A percentile compares a stretch with the other conserved stretches of the same genome.
These are phyloP conservation scores for Tauraco erythrolophus DNA, from an alignment of 2,113 vertebrate genomes.

Conservation along the genomic window DNA sequence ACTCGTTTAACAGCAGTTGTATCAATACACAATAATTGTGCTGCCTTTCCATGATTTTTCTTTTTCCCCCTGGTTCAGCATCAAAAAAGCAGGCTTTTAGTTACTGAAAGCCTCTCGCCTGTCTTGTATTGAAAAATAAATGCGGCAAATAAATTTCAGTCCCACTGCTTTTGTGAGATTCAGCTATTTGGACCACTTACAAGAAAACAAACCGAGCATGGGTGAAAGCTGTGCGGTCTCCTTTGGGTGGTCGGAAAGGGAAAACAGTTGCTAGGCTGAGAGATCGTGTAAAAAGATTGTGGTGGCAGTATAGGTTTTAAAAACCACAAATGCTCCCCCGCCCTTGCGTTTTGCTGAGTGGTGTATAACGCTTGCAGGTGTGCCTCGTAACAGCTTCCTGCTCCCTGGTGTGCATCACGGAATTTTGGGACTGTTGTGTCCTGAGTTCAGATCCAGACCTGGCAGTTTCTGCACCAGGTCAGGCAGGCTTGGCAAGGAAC, in stretches of 20 bases:
- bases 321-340: neutral
- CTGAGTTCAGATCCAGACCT: neutral
- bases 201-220: neutral
- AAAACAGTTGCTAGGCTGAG: neutral
- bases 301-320: neutral
- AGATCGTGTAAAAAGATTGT: rapidly evolving
- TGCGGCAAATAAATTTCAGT: neutral
- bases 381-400: neutral
- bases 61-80: rapidly evolving
- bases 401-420: neutral
- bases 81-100: neutral
- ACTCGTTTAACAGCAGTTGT: neutral
- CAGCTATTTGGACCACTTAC: neutral
- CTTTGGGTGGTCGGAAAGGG: neutral
- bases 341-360: neutral
- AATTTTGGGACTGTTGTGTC: neutral
- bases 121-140: neutral
- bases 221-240: neutral
- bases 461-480: neutral
- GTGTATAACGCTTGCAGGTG: neutral
- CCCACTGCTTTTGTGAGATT: neutral
- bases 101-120: neutral
- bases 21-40: neutral
- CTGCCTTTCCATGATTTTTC: neutral
- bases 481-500: neutral